Percentiles rank a stretch among this genome's conserved stretches.
Evolutionary conservation across 2,113 vertebrate genomes (phyloP).

Genomic region (Oreotrochilus melanogaster): DNA sequence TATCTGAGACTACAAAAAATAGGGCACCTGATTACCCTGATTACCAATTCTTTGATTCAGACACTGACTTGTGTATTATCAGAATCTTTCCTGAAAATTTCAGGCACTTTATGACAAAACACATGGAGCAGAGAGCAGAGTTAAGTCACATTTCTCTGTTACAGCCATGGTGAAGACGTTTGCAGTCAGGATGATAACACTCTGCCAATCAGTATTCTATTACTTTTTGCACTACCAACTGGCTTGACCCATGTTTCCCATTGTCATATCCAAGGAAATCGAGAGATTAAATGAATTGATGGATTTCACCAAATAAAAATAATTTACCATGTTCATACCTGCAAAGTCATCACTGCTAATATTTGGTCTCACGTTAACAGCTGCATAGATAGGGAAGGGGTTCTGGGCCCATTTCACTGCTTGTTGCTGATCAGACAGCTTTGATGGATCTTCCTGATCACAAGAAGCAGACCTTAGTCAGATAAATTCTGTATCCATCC

Average conservation of each 20-base stretch:
- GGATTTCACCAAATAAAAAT: background rate
- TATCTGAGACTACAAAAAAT: background rate
- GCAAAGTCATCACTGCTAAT: slow-evolving; percentile 75
- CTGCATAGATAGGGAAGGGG: slow-evolving; percentile 83
- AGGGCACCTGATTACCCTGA: background rate
- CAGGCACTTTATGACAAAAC: background rate
- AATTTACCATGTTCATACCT: slow-evolving; percentile 62
- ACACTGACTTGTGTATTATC: background rate
- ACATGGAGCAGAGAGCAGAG: background rate
- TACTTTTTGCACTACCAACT: background rate
- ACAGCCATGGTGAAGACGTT: background rate
- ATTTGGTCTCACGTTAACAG: slow-evolving; percentile 76
- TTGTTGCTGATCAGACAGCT: slow-evolving; percentile 81
- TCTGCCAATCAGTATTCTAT: background rate
- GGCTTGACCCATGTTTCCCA: background rate
- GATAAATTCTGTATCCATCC: background rate
- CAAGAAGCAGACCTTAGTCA: background rate
- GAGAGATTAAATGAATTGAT: background rate
- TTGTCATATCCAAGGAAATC: background rate
- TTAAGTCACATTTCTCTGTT: background rate
- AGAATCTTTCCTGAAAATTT: background rate
- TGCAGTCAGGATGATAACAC: background rate
- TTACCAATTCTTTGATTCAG: background rate
- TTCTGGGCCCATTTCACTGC: slow-evolving; percentile 79
- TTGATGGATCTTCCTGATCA: slow-evolving; percentile 77